Base-by-base conservation (phyloP, 2,113 vertebrate genomes). In the Zosterops borbonicus region DNA sequence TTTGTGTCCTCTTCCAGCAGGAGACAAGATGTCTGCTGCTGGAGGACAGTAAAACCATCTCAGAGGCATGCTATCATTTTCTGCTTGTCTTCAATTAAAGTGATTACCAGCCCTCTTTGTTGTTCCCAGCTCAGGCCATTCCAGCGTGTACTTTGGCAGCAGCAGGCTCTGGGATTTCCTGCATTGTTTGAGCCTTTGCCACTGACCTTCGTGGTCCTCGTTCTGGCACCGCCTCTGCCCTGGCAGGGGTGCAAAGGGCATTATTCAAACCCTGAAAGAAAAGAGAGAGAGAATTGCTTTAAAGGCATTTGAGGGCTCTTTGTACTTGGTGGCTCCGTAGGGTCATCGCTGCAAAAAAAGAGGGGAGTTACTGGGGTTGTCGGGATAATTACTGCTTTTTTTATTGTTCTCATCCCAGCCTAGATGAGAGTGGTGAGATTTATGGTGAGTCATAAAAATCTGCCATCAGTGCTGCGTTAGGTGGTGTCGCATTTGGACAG, bases 51-150 rank as follows among this genome's bases (percentile, higher is more conserved):
- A 24, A 80, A 63, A 49, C 42, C 39, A 27, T 94, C 90, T 81
- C 56, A 53, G 89, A 64, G 4, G 17, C 64, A 69, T 21, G 2
- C 81, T 78, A 25, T 90, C 46, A 47, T 96, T 93, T 93, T 93
- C 80, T 94, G 68, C 92, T 92, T 90, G 90, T 93, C 92, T 94
- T 70, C 92, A 93, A 70, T 96, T 95, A 94, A 95, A 49, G 63
- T 89, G 80, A 94, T 96, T 52, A 92, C 23, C 90, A 42, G 86
- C 33, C 4, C 46, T 31, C 88, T 93, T 94, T 94, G 88, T 89
- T 86, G 62, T 60, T 55, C 5, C 0, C 10, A 24, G 79, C 65
- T 75, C 70, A 24, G 90, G 18, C 50, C 12, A 1, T 77, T 91
- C 49, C 75, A 78, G 88, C 76, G 2, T 23, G 60, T 78, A 10